phyloP scores from a whole-genome alignment of 1,140 invertebrate genomes.

The Drosophila fuyamai region DNA sequence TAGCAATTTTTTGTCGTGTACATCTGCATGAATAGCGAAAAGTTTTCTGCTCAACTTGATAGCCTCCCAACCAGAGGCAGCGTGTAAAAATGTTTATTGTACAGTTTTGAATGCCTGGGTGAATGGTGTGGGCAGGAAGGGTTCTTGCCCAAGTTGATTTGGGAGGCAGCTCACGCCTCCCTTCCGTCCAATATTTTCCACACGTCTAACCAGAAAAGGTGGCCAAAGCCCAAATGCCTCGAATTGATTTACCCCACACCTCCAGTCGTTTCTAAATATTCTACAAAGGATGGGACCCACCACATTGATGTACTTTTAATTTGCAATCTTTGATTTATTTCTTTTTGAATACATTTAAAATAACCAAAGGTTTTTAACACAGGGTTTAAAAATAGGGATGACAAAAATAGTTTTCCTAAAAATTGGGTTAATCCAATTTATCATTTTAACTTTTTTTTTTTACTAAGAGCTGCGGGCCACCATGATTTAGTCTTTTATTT shows the following conservation, averaged over 20 bases:
- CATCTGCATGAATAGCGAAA: constrained; percentile 70
- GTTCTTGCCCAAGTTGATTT: constrained; percentile 58
- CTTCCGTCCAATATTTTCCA: constrained; percentile 72
- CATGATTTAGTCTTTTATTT: too few species aligned
- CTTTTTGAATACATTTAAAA: too few species aligned
- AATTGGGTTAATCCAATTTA: too few species aligned
- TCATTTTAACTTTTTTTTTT: too few species aligned
- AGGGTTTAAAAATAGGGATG: too few species aligned
- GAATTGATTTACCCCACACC: constrained; percentile 51
- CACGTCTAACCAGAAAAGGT: constrained; percentile 73
- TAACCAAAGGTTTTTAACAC: too few species aligned
- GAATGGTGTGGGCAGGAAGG: constrained; percentile 17
- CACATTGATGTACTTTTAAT: constrained; percentile 8
- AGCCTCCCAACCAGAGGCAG: constrained; percentile 38
- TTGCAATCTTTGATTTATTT: neutral
- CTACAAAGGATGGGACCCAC: neutral
- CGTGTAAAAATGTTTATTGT: constrained; percentile 72
- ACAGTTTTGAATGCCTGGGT: constrained; percentile 37
- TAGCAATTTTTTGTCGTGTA: constrained; percentile 71
- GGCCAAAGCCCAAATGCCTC: constrained; percentile 32
- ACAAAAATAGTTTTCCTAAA: too few species aligned
- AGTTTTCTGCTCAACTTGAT: constrained; percentile 83
- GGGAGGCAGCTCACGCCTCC: constrained; percentile 67
- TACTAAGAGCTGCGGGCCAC: too few species aligned
- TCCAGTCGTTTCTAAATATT: constrained; percentile 6